phyloP scores from a whole-genome alignment of 2,797 vertebrate genomes.

The Pipistrellus kuhlii region DNA sequence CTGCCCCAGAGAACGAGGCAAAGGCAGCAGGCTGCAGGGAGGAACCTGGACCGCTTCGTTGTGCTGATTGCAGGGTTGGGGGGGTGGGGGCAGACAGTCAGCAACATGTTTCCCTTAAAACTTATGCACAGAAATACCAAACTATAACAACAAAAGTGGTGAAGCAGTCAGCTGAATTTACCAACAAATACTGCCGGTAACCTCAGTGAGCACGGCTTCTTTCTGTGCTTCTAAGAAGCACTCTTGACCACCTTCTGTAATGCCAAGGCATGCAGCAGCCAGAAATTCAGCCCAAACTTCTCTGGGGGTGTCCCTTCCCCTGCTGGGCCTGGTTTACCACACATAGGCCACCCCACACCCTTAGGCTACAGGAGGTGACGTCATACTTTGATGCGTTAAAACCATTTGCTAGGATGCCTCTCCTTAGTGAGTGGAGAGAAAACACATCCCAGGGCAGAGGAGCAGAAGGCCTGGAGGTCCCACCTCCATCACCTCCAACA shows the following conservation, averaged over 20 bases:
- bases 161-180: no score
- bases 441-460: fast-evolving
- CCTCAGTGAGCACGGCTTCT: fast-evolving
- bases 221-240: neutral
- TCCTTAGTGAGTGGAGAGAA: no score
- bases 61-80: neutral
- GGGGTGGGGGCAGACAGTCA: fast-evolving
- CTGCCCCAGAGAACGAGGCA: fast-evolving
- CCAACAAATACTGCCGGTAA: fast-evolving
- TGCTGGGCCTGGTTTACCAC: fast-evolving
- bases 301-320: neutral
- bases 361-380: neutral
- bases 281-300: fast-evolving
- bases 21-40: fast-evolving
- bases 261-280: fast-evolving
- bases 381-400: fast-evolving
- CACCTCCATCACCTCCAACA: no score
- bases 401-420: fast-evolving
- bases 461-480: fast-evolving
- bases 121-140: no score
- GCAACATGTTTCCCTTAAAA: neutral
- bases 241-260: fast-evolving
- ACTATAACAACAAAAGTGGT: neutral
- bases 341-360: fast-evolving
- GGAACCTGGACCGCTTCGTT: fast-evolving